A percentile compares a stretch with the other conserved stretches of the same genome.
phyloP scores from a whole-genome alignment of 2,113 vertebrate genomes.

The Phylloscopus whistleri region DNA sequence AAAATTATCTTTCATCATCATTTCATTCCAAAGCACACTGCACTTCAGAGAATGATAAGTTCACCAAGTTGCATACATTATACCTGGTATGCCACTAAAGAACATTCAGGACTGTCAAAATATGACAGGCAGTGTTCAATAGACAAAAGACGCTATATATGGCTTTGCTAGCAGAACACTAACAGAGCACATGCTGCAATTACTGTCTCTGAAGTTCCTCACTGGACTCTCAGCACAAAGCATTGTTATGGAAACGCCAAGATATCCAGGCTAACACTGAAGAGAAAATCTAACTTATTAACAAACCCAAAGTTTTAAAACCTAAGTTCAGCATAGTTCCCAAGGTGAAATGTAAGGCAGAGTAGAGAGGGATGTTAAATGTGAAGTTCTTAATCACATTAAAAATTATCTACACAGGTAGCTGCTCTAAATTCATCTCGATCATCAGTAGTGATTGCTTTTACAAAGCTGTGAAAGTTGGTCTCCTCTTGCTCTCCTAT shows the following conservation, averaged over 20 bases:
- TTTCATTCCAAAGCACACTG: background rate
- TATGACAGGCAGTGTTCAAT: rapidly evolving
- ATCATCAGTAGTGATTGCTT: background rate
- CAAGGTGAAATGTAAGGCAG: background rate
- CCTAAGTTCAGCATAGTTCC: background rate
- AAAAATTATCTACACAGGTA: background rate
- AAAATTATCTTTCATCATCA: background rate
- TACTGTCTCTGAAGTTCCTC: background rate
- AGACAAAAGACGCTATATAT: background rate
- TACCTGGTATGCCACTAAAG: background rate
- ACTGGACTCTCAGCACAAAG: background rate
- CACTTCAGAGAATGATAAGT: background rate
- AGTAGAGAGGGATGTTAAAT: background rate
- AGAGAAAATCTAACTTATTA: background rate
- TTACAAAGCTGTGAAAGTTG: background rate
- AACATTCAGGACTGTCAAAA: background rate
- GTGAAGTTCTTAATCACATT: background rate
- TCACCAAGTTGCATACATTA: background rate
- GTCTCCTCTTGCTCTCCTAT: background rate
- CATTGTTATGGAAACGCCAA: background rate
- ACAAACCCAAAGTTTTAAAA: background rate
- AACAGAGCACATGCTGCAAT: background rate
- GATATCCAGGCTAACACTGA: background rate
- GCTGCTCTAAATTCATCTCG: background rate
- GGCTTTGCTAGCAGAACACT: background rate